phyloP scores from a whole-genome alignment of 2,888 invertebrate genomes.

The Eulithis prunata region DNA sequence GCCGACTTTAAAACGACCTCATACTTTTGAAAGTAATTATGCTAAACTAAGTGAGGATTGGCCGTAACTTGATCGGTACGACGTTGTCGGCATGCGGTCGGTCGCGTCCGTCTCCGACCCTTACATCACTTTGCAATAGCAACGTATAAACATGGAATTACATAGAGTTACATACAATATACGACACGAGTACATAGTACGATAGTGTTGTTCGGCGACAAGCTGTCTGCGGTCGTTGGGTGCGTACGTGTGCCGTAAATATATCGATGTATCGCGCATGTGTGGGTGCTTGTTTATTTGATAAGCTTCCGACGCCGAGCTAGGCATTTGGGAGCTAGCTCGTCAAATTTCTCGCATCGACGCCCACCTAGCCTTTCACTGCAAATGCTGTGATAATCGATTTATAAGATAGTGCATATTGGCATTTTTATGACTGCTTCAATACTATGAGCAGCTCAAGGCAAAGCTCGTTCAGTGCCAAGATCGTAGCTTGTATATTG shows the following conservation, averaged over 20 bases:
- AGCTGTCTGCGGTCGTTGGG: constrained; percentile 77
- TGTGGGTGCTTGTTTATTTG: constrained; percentile 79
- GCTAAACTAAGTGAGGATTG: constrained; percentile 47
- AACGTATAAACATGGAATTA: constrained; percentile 72
- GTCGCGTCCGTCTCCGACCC: constrained; percentile 19
- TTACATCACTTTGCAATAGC: constrained; percentile 59
- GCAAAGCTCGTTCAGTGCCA: constrained; percentile 18
- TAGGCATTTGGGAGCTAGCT: constrained; percentile 75
- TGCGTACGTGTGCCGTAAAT: constrained; percentile 74
- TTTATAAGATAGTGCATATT: constrained; percentile 42
- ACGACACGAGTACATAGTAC: constrained; percentile 69
- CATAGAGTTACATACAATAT: constrained; percentile 66
- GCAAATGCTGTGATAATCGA: constrained; percentile 40
- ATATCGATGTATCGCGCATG: constrained; percentile 62
- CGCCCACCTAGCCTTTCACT: constrained; percentile 65
- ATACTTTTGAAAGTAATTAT: constrained; percentile 53
- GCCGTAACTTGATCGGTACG: constrained; percentile 58
- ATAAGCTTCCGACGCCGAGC: constrained; percentile 80
- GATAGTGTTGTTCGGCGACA: constrained; percentile 82
- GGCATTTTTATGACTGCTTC: constrained; percentile 40
- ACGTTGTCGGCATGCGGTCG: constrained; percentile 41
- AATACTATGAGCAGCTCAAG: constrained; percentile 27
- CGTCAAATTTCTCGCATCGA: constrained; percentile 67
- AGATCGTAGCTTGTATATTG: background rate
- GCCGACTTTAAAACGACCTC: constrained; percentile 59